A percentile compares a stretch with the other conserved stretches of the same genome.
Evolutionary conservation across 2,797 vertebrate species (phyloP).

Genomic region (Argya squamiceps): DNA sequence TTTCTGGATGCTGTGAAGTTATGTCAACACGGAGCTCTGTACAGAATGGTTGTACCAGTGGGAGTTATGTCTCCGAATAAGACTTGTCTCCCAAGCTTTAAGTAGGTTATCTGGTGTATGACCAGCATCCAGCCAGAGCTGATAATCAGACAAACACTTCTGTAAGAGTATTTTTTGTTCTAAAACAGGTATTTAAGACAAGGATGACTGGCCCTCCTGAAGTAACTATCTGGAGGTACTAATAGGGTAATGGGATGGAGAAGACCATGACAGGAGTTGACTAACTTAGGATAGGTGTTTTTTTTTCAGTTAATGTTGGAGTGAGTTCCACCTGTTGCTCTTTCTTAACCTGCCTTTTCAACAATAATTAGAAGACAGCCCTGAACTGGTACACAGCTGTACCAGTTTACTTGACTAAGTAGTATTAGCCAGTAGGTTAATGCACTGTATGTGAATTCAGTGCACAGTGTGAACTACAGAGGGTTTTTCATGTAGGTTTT

Average conservation of each 20-base stretch:
- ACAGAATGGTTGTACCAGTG: background rate
- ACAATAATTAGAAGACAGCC: background rate
- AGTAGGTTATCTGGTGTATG: background rate
- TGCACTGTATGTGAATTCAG: background rate
- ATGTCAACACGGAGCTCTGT: background rate
- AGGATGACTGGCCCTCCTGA: background rate
- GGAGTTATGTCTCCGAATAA: background rate
- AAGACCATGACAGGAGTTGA: background rate
- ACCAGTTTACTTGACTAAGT: background rate
- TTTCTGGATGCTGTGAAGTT: constrained; percentile 6
- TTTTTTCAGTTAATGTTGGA: background rate
- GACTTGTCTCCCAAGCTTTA: background rate
- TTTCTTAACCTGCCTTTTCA: background rate
- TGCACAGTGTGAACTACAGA: background rate
- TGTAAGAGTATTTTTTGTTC: background rate
- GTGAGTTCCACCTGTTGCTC: background rate
- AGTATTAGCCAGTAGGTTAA: background rate
- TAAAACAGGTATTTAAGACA: background rate
- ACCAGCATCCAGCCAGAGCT: background rate
- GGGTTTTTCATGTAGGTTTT: background rate
- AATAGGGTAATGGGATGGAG: background rate
- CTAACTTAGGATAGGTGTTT: background rate
- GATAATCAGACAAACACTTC: background rate
- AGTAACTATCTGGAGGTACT: background rate
- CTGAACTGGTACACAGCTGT: background rate